Conservation (phyloP, 2,113 vertebrate genomes). For the Merops nubicus region DNA sequence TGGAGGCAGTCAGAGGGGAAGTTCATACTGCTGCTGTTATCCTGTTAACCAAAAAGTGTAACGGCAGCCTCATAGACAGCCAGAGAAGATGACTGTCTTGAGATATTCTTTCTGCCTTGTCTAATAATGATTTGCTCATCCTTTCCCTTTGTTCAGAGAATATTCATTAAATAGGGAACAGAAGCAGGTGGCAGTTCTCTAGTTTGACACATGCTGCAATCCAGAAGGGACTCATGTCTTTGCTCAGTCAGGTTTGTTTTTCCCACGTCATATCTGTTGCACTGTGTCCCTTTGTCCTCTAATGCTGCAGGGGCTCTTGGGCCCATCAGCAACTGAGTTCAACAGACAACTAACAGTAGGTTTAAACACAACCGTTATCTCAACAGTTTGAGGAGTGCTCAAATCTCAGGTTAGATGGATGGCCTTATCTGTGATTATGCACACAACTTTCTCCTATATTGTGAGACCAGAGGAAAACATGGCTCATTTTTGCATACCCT, state of each 20-base stretch:
- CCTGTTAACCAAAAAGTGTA: not conserved
- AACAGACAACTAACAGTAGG: not conserved
- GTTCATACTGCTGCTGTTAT: not conserved
- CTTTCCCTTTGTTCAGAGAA: not conserved
- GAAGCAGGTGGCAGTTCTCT: not conserved
- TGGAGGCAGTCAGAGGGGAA: not conserved
- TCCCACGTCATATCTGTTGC: not conserved
- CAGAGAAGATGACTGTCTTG: not conserved
- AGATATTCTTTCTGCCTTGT: not conserved
- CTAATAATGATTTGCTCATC: not conserved
- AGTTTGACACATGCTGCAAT: not conserved
- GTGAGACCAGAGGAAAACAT: not conserved
- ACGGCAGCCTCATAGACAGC: not conserved
- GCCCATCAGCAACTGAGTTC: not conserved
- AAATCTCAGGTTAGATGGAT: not conserved
- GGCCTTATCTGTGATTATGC: not conserved
- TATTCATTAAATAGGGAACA: not conserved
- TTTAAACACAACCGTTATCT: not conserved
- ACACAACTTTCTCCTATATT: not conserved
- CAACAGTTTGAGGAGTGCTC: not conserved
- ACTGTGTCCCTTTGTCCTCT: not conserved
- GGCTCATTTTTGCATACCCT: not conserved
- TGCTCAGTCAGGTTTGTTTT: not conserved
- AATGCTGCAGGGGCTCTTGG: not conserved
- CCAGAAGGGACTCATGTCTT: not conserved